Evolutionary conservation across 2,888 invertebrate genomes (phyloP), one percentile per base, ranked within the genome.

Genomic region (Sthenelais limicola): DNA sequence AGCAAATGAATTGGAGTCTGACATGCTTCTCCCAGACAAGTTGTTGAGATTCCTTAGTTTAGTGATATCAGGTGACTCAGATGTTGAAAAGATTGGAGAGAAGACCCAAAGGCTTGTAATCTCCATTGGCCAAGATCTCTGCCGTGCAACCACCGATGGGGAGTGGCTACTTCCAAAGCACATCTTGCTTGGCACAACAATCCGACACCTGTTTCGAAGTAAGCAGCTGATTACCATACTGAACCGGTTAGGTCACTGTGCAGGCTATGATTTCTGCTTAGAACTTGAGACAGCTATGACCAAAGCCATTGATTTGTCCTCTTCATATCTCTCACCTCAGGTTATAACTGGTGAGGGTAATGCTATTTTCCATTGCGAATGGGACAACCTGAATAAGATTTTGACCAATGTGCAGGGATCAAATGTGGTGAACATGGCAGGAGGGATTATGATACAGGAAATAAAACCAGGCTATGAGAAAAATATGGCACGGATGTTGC

Each of bases 361-460:
- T 33, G 28, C 7, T 7, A 12, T 66, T 7, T 35, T 66, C 35
- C 33, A 66, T 33, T 7, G 4, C 38, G 66, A 66, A 21, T 66
- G 66, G 66, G 66, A 66, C 38, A 66, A 66, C 21, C 7, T 66
- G 35, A 66, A 66, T 43, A 66, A 66, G 38, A n/a, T 66, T 38
- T 5, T 21, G 5, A 66, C 66, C 3, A 66, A 56, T 21, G 9
- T 66, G 12, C 66, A 35, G 33, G 35, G 66, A 5, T 32, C 66
- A 35, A 66, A 66, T 38, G 66, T 38, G 21, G 66, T 66, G 5
- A 56, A 56, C 35, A 33, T 7, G n/a, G 28, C 66, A 35, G 66
- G 66, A 7, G 66, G 66, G 21, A 66, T 66, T 5, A 66, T 66
- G 66, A 35, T 73, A 24, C 73, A 73, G 52, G 71, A 73, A 38